Evolutionary conservation across 2,888 invertebrate species (phyloP).

Genomic region (Tiliacea citrago): DNA sequence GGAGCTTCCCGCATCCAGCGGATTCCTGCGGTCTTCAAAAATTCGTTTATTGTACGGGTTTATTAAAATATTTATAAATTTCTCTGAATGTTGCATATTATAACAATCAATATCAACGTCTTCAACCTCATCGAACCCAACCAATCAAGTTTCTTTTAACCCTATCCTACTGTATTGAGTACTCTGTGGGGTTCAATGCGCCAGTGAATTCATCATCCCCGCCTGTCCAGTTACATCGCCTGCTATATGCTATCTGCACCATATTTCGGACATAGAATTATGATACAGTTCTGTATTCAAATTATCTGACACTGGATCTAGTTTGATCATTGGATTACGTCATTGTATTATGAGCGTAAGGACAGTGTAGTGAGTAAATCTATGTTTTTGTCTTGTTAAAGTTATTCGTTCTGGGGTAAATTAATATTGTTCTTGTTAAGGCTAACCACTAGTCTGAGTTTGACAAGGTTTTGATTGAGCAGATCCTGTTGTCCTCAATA

Average conservation of each 20-base stretch:
- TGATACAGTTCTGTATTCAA: conserved; percentile 60
- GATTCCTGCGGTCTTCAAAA: no score
- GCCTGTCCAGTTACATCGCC: conserved; percentile 45
- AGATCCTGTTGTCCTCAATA: neutral
- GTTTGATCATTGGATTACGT: conserved; percentile 40
- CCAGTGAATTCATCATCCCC: conserved; percentile 49
- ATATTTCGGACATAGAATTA: conserved; percentile 53
- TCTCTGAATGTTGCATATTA: neutral
- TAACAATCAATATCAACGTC: neutral
- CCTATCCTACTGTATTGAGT: conserved; percentile 9
- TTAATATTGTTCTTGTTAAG: neutral
- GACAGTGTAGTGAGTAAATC: neutral
- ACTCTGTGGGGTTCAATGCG: conserved; percentile 34
- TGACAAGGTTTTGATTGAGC: no score
- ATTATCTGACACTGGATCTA: conserved; percentile 40
- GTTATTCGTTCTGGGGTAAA: neutral
- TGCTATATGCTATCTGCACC: conserved; percentile 44
- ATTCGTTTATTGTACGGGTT: no score
- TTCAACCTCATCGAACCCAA: neutral
- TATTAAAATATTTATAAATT: neutral
- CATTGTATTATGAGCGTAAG: conserved; percentile 10
- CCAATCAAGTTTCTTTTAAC: neutral
- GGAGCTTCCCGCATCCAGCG: no score
- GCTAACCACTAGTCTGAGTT: neutral
- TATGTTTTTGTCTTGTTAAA: neutral